phyloP scores from a whole-genome alignment of 2,888 invertebrate species.

The Panzeria rudis region DNA sequence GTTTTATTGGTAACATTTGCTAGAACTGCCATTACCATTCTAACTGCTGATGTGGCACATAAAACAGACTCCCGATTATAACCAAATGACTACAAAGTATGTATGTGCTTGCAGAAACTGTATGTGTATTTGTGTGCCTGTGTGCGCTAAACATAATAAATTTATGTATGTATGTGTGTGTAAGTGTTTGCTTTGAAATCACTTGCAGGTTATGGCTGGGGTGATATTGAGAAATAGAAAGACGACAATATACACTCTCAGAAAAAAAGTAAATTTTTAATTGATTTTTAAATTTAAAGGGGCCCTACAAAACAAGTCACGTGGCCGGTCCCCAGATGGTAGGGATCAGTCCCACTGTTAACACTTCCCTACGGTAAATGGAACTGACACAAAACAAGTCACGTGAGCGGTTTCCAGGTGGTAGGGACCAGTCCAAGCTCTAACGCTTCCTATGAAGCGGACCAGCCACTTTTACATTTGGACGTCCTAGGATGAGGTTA shows the following conservation, averaged over 20 bases:
- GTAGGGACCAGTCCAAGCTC: no score
- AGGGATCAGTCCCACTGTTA: no score
- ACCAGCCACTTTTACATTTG: no score
- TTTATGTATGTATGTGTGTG: constrained; percentile 7
- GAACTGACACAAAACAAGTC: no score
- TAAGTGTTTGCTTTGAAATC: constrained; percentile 36
- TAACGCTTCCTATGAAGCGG: no score
- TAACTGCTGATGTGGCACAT: constrained; percentile 76
- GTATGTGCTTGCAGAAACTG: constrained; percentile 21
- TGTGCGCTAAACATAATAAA: neutral
- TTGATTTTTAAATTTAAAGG: neutral
- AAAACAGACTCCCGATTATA: constrained; percentile 73
- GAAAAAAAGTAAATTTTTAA: neutral
- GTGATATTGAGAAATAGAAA: constrained; percentile 6
- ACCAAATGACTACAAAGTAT: constrained; percentile 70
- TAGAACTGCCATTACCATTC: constrained; percentile 70
- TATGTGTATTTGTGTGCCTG: neutral
- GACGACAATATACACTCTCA: constrained; percentile 25
- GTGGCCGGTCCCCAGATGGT: no score
- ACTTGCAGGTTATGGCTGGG: constrained; percentile 32
- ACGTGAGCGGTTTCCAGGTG: no score
- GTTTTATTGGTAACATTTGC: constrained; percentile 70
- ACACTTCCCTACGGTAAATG: no score
- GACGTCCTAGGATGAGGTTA: no score
- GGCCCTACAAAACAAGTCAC: no score